These are phyloP conservation scores for Helicoverpa assulta DNA, from an alignment of 2,888 invertebrate species.

Conservation along the genomic window DNA sequence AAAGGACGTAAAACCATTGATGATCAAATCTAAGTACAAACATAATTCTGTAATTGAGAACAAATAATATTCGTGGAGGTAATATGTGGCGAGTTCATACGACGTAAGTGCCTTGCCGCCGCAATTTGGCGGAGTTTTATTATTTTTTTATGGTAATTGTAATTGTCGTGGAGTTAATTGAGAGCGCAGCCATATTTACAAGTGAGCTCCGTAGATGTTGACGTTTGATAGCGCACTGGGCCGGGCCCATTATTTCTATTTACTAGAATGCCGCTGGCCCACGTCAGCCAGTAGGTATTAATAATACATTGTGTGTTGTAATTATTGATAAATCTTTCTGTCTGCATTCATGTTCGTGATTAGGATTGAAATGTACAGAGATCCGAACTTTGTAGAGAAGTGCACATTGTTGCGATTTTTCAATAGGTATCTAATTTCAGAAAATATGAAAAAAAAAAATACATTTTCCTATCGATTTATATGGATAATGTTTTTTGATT, in stretches of 20 bases:
- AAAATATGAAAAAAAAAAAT: no score
- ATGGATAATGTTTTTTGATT: no score
- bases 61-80: conserved; percentile 72
- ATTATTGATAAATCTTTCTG: conserved; percentile 59
- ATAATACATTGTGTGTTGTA: conserved; percentile 61
- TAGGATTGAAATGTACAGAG: conserved; percentile 14
- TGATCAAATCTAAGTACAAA: conserved; percentile 61
- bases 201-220: conserved; percentile 76
- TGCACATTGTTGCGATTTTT: not conserved
- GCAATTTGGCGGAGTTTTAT: conserved; percentile 84
- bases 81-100: conserved; percentile 64
- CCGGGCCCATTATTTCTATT: conserved; percentile 81
- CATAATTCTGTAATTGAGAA: conserved; percentile 69
- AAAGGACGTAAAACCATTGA: conserved; percentile 38
- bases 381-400: conserved; percentile 13
- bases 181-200: conserved; percentile 83
- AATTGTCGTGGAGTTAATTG: conserved; percentile 85
- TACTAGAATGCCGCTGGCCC: conserved; percentile 72
- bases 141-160: conserved; percentile 86
- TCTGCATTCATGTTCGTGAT: conserved; percentile 37
- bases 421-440: no score
- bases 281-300: conserved; percentile 63
- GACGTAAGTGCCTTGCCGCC: conserved; percentile 72
- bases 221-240: conserved; percentile 72
- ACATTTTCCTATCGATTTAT: no score